Evolutionary conservation across 2,888 invertebrate species (phyloP).

Genomic region (Pristionchus mayeri): DNA sequence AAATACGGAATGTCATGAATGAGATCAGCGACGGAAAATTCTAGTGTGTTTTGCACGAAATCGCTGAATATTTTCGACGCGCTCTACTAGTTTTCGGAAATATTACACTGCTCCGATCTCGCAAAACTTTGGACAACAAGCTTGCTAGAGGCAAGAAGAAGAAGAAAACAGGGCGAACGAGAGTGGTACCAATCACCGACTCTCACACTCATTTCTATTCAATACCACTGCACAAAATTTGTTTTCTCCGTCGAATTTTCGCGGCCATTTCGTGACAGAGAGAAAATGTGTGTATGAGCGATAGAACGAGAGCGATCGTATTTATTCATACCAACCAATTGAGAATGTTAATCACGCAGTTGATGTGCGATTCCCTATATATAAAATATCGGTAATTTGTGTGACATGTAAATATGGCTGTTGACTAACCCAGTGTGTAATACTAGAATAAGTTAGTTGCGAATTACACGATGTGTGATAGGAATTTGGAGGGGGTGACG

Average conservation of each 20-base stretch:
- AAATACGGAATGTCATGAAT: not conserved
- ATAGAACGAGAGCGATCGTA: not conserved
- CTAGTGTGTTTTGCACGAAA: conserved; percentile 8
- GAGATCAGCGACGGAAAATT: not conserved
- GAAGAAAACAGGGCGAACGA: not conserved
- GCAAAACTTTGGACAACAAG: conserved; percentile 34
- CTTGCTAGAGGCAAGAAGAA: not conserved
- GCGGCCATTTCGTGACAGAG: conserved; percentile 16
- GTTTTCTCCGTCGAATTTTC: conserved; percentile 19
- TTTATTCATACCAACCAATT: conserved; percentile 35
- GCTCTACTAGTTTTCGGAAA: conserved; percentile 18
- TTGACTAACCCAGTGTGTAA: not conserved
- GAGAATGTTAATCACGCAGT: not conserved
- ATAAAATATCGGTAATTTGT: not conserved
- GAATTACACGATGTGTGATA: not conserved
- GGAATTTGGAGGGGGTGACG: not conserved
- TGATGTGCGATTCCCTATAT: not conserved
- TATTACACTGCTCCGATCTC: conserved; percentile 5
- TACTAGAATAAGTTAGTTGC: not conserved
- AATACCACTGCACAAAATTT: not conserved
- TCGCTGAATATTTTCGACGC: conserved; percentile 16
- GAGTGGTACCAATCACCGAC: conserved; percentile 24
- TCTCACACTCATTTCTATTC: conserved; percentile 32
- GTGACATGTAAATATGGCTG: conserved; percentile 13
- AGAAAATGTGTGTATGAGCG: too few species aligned